Evolutionary conservation across 2,888 invertebrate species (phyloP).

Genomic region (Orchesellides sinensis): DNA sequence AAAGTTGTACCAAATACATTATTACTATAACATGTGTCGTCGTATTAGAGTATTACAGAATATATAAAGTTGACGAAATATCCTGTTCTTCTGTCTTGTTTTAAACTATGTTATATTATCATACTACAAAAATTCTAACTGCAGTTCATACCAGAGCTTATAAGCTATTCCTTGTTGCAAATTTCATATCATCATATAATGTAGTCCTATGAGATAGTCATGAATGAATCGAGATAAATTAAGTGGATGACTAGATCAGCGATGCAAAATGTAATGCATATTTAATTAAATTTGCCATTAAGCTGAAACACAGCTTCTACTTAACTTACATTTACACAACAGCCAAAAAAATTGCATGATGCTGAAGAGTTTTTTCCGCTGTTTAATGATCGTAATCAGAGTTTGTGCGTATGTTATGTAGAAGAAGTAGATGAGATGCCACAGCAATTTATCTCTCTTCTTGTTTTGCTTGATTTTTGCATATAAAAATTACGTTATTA

Average conservation of each 20-base stretch:
- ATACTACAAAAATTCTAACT: too few relatives aligned
- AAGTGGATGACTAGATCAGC: too few relatives aligned
- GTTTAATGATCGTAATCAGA: slow-evolving; percentile 31
- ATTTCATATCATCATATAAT: not conserved
- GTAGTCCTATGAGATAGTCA: not conserved
- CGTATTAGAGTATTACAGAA: too few relatives aligned
- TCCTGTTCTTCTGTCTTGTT: slow-evolving; percentile 39
- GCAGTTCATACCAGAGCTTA: not conserved
- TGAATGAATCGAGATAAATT: not conserved
- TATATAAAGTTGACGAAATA: slow-evolving; percentile 43
- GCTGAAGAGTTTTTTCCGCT: slow-evolving; percentile 15
- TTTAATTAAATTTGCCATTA: slow-evolving; percentile 63
- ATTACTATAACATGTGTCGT: too few relatives aligned
- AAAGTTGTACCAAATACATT: too few relatives aligned
- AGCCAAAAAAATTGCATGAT: not conserved
- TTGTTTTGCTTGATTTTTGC: slow-evolving; percentile 54
- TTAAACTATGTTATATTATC: too few relatives aligned
- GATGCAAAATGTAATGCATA: slow-evolving; percentile 43
- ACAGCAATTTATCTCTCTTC: slow-evolving; percentile 55
- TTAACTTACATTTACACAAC: too few relatives aligned
- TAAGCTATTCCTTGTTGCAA: not conserved
- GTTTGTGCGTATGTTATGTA: too few relatives aligned
- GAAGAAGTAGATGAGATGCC: slow-evolving; percentile 42
- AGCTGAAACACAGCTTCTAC: too few relatives aligned
- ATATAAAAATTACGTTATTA: slow-evolving; percentile 44